These are phyloP conservation scores for Eretmocerus hayati DNA, from an alignment of 2,888 invertebrate genomes.

Conservation along the genomic window DNA sequence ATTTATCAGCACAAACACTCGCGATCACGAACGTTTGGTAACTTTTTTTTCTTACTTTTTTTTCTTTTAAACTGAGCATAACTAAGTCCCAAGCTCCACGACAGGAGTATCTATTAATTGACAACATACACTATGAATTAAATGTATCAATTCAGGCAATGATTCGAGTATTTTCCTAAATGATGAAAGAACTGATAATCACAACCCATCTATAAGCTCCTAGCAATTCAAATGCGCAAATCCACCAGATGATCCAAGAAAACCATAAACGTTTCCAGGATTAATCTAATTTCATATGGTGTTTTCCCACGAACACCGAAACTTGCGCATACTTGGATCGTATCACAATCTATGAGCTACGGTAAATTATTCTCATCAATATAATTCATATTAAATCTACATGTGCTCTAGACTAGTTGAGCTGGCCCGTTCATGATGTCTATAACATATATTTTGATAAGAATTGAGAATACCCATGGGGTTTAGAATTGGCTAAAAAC, in stretches of 20 bases:
- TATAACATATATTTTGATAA: slow-evolving; percentile 31
- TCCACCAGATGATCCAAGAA: too few relatives aligned
- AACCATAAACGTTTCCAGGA: too few relatives aligned
- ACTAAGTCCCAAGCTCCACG: slow-evolving; percentile 48
- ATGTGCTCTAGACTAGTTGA: slow-evolving; percentile 47
- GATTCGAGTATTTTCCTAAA: too few relatives aligned
- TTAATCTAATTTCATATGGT: too few relatives aligned
- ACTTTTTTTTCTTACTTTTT: slow-evolving; percentile 6
- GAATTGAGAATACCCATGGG: slow-evolving; percentile 33
- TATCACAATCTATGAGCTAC: too few relatives aligned
- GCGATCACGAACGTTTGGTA: slow-evolving; percentile 38
- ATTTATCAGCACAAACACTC: slow-evolving; percentile 22
- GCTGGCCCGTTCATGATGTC: slow-evolving; percentile 39
- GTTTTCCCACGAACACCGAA: too few relatives aligned
- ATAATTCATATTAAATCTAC: too few relatives aligned
- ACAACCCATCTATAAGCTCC: slow-evolving; percentile 8
- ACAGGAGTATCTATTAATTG: slow-evolving; percentile 38
- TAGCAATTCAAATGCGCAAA: background rate
- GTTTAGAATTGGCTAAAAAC: slow-evolving; percentile 36
- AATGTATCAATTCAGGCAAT: too few relatives aligned
- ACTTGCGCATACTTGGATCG: too few relatives aligned
- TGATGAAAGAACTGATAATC: too few relatives aligned
- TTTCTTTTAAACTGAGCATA: slow-evolving; percentile 45
- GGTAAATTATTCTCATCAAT: too few relatives aligned
- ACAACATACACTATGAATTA: too few relatives aligned